Evolutionary conservation across 2,888 invertebrate genomes (phyloP), one percentile per base, ranked within the genome.

Genomic region (Emmelina monodactyla): DNA sequence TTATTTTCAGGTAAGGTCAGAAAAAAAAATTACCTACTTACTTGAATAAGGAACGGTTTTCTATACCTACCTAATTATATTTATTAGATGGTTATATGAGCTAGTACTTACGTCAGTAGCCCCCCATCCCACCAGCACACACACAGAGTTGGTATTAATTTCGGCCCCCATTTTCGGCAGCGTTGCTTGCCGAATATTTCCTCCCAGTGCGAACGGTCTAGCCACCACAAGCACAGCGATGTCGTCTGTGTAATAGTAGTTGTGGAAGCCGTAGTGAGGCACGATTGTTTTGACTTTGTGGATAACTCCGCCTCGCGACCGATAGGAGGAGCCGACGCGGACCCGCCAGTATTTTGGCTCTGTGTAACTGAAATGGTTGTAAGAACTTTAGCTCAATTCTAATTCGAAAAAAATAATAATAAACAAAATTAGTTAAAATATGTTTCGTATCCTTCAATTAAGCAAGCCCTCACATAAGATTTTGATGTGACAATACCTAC

Each of bases 101-200:
- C n/a, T 2, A 14, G 10, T 7, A 37, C 38, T 45, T 40, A 78
- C 78, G 59, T 72, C 57, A 1, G 55, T 54, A 16, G 69, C 60
- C 9, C 79, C 79, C 79, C 79, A 79, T 32, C 79, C 79, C 16
- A 69, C 57, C 0, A 79, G 45, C 1, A 62, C 61, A 34, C 65
- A 62, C 0, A 64, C 30, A 4, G 70, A 62, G 40, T 65, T 56
- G 3, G 61, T 49, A 28, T 52, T 57, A 1, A 76, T 46, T 40
- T 75, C 70, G 2, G 61, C 58, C 2, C 60, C 56, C 22, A 58
- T 58, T 35, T 65, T 70, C 1, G 73, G 60, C 9, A 79, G 60
- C 1, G 76, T 72, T 5, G 61, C 68, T 39, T 76, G 76, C 32
- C 57, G 57, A 1, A 76, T 61, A 32, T 60, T 58, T n/a, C 34